Percentiles rank a stretch among this genome's conserved stretches.
These are phyloP conservation scores for Platyura marginata DNA, from an alignment of 1,140 invertebrate genomes.

Conservation along the genomic window DNA sequence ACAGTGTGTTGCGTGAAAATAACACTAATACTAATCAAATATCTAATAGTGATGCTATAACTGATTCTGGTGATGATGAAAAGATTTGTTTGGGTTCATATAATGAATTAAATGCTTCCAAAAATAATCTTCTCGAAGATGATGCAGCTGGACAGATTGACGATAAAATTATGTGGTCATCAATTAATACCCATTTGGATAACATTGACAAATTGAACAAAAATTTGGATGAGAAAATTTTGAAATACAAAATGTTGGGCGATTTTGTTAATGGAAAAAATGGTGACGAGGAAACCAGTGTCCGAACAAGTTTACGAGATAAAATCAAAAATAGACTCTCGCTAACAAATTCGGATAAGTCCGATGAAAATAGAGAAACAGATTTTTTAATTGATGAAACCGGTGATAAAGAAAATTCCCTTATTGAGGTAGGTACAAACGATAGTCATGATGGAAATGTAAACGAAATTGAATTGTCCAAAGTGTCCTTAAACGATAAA, in stretches of 20 bases:
- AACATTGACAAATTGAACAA: slow-evolving; percentile 19
- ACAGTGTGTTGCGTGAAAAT: neutral
- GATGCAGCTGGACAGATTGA: neutral
- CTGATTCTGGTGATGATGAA: neutral
- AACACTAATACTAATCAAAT: neutral
- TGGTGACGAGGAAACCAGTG: neutral
- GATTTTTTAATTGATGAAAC: no score
- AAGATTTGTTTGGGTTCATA: neutral
- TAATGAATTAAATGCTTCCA: neutral
- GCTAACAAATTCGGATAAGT: no score
- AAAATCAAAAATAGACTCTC: no score
- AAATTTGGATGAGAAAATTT: slow-evolving; percentile 16
- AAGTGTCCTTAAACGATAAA: no score
- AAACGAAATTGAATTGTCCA: no score
- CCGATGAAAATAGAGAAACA: no score
- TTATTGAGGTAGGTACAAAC: no score
- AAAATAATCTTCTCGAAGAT: neutral
- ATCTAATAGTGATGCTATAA: neutral
- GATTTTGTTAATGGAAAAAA: neutral
- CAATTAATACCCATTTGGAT: slow-evolving; percentile 20
- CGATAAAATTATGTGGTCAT: slow-evolving; percentile 5
- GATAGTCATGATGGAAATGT: no score
- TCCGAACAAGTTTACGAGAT: neutral
- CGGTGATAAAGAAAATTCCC: no score
- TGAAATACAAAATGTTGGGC: no score